A percentile compares a stretch with the other conserved stretches of the same genome.
Evolutionary conservation across 2,888 invertebrate species (phyloP).

Genomic region (Lasioglossum pauxillum): DNA sequence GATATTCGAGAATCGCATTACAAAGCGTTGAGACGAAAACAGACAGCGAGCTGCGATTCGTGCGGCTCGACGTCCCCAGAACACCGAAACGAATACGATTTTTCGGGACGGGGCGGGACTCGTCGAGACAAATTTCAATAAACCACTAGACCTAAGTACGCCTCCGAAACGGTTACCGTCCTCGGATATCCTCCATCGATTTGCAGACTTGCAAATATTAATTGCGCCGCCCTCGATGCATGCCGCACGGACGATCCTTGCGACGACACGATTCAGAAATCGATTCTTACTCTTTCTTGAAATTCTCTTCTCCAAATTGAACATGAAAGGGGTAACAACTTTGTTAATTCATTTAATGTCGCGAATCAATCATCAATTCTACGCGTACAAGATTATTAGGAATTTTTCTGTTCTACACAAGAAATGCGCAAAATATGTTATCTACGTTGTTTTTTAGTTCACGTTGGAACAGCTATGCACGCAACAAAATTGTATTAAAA

Average conservation of each 20-base stretch:
- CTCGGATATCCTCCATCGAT: neutral
- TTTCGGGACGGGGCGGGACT: neutral
- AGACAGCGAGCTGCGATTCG: neutral
- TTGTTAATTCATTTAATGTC: neutral
- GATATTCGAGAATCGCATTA: neutral
- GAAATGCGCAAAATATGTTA: neutral
- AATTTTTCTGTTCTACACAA: neutral
- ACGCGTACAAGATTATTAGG: neutral
- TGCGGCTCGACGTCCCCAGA: neutral
- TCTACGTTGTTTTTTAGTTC: neutral
- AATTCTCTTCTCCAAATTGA: neutral
- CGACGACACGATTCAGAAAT: neutral
- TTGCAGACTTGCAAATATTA: constrained; percentile 6
- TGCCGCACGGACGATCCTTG: neutral
- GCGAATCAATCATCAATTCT: neutral
- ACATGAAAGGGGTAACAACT: neutral
- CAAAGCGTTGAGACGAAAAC: neutral
- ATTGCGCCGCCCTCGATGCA: neutral
- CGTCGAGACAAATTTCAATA: neutral
- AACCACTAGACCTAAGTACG: neutral
- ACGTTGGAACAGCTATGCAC: neutral
- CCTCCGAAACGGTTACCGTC: neutral
- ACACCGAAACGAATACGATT: neutral
- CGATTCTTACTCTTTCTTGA: neutral
- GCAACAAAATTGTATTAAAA: neutral